Conservation (phyloP, 1,140 invertebrate species). For the Micrasema longulum region DNA sequence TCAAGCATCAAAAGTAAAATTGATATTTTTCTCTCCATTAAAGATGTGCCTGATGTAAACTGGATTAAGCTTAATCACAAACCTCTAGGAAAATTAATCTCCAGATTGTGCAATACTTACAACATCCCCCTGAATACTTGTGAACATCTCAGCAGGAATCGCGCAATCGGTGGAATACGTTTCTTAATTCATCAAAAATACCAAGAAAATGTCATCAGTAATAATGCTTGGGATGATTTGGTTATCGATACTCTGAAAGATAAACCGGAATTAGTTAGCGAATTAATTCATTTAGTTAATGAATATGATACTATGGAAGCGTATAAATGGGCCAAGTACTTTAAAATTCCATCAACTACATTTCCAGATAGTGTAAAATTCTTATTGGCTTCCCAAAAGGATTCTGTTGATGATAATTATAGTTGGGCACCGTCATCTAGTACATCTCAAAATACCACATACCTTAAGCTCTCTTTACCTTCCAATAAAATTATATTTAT, state of each 20-base stretch:
- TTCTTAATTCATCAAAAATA: constrained; percentile 73
- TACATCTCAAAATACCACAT: constrained; percentile 44
- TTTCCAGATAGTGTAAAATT: constrained; percentile 65
- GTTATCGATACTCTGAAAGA: constrained; percentile 68
- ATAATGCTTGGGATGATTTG: constrained; percentile 73
- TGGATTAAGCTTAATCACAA: constrained; percentile 64
- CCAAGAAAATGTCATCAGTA: constrained; percentile 64
- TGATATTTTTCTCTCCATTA: constrained; percentile 56
- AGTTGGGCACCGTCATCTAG: constrained; percentile 33
- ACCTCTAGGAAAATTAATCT: constrained; percentile 69
- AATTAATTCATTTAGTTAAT: constrained; percentile 65
- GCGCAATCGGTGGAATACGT: constrained; percentile 70
- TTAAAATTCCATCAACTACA: constrained; percentile 64
- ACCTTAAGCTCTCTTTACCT: constrained; percentile 35
- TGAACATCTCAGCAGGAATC: constrained; percentile 69
- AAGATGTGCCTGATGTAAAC: constrained; percentile 68
- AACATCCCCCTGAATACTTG: constrained; percentile 67
- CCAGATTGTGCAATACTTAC: constrained; percentile 68
- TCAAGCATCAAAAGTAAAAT: constrained; percentile 41
- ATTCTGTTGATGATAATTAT: too few relatives aligned
- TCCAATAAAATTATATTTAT: constrained; percentile 44
- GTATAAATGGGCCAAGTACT: constrained; percentile 69
- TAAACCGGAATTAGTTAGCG: constrained; percentile 65
- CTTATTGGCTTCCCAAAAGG: constrained; percentile 7
- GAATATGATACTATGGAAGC: constrained; percentile 67